Conservation (phyloP, 1,140 invertebrate species). For the Drosophila triauraria region DNA sequence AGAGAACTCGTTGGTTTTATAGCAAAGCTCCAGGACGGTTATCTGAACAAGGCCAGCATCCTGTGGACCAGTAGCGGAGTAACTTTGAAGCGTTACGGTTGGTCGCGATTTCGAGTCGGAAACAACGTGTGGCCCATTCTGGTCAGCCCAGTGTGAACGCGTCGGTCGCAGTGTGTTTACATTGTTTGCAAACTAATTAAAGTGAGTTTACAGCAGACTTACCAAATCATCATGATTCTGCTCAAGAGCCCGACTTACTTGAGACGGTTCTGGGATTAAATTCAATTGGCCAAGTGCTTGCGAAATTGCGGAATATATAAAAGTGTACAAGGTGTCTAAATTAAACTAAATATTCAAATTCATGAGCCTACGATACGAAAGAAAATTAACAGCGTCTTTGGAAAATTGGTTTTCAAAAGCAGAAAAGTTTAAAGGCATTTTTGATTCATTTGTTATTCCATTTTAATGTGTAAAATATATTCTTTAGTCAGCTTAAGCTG, state of each 20-base stretch:
- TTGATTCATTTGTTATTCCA: constrained; percentile 1
- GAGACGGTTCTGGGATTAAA: constrained; percentile 3
- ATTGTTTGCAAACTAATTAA: constrained; percentile 57
- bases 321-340: constrained; percentile 5
- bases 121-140: constrained; percentile 4
- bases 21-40: constrained; percentile 63
- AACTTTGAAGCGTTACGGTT: constrained; percentile 78
- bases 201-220: constrained; percentile 46
- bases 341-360: background rate
- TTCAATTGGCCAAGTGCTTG: constrained; percentile 27
- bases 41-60: constrained; percentile 52
- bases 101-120: constrained; percentile 40
- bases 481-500: no score
- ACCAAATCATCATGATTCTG: constrained; percentile 29
- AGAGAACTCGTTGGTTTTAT: constrained; percentile 49
- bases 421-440: background rate
- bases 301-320: background rate
- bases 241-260: constrained; percentile 6
- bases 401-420: background rate
- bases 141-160: constrained; percentile 11
- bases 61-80: constrained; percentile 72
- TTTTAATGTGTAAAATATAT: background rate
- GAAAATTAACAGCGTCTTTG: background rate
- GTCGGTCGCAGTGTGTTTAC: constrained; percentile 50
- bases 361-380: background rate